Evolutionary conservation across 2,888 invertebrate genomes (phyloP).

Genomic region (Anoplius nigerrimus): DNA sequence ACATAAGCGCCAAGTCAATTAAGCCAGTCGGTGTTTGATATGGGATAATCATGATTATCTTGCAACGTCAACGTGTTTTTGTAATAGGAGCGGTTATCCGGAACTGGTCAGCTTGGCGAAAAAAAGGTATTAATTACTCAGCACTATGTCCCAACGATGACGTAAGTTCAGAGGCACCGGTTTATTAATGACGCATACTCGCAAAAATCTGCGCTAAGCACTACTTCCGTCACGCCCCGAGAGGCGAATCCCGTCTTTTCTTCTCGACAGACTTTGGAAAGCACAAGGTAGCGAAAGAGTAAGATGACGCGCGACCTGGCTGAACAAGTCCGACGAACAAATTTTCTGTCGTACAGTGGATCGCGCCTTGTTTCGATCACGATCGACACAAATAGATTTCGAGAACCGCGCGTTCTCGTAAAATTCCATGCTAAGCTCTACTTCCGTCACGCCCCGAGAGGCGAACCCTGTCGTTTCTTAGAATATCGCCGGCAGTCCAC

Average conservation of each 20-base stretch:
- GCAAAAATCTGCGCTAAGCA: not conserved
- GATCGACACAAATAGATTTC: conserved; percentile 27
- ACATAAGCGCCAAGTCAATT: too few relatives aligned
- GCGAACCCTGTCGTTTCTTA: not conserved
- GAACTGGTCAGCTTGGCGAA: conserved; percentile 49
- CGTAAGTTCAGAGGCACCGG: conserved; percentile 36
- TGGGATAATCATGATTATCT: conserved; percentile 27
- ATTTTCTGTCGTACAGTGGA: too few relatives aligned
- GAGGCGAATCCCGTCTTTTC: not conserved
- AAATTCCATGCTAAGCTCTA: not conserved
- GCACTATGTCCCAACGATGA: conserved; percentile 32
- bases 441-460: not conserved
- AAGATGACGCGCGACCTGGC: not conserved
- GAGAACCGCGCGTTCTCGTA: conserved; percentile 16
- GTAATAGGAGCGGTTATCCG: conserved; percentile 51
- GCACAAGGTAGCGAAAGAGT: not conserved
- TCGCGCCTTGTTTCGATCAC: not conserved
- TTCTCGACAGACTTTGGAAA: not conserved
- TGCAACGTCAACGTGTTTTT: conserved; percentile 50
- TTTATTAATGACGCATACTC: not conserved
- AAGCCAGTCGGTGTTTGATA: too few relatives aligned
- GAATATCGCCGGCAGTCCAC: not conserved
- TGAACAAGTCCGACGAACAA: too few relatives aligned
- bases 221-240: not conserved
- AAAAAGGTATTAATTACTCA: conserved; percentile 52